Evolutionary conservation across 2,888 invertebrate genomes (phyloP), one percentile per base, ranked within the genome.

Genomic region (Melanargia galathea): DNA sequence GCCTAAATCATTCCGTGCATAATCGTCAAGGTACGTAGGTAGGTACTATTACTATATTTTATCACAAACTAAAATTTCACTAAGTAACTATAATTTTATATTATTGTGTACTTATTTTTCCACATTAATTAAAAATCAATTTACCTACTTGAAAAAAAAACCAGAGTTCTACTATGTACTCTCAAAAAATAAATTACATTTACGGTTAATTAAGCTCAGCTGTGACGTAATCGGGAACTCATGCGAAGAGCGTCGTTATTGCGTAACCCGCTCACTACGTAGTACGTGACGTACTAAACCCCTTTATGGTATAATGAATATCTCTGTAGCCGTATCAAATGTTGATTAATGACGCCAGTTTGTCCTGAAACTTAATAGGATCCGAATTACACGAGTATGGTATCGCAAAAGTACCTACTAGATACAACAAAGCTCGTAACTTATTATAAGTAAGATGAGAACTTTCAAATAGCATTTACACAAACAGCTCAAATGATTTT

Each of bases 201-300:
- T 81, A 77, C 73, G 77, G 72, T 72, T 75, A 80, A 80, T 81
- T 80, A 75, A 78, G 69, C 75, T 66, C 67, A 70, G 71, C 73
- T 74, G 72, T 79, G 75, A 75, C 77, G 79, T 75, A 82, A 80
- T 76, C 73, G 72, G 75, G 71, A 75, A 63, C 67, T 70, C 72
- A 74, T 73, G 67, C 68, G 40, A 20, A 51, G 26, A 73, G 68
- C 70, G 67, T 71, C 74, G 74, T n/a, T n/a, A n/a, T 82, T 78
- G 75, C 75, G 74, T 73, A 79, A 82, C 71, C 70, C 71, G 67
- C 74, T 75, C 71, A 68, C 62, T 20, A 35, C 63, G 48, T 30
- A 62, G 20, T 33, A 35, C 16, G 20, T 20, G 20, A 35, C 30
- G 26, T 30, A 61, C 65, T 63, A 45, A 59, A 48, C 60, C 61